phyloP scores from a whole-genome alignment of 1,140 invertebrate genomes.

The Bombus huntii region DNA sequence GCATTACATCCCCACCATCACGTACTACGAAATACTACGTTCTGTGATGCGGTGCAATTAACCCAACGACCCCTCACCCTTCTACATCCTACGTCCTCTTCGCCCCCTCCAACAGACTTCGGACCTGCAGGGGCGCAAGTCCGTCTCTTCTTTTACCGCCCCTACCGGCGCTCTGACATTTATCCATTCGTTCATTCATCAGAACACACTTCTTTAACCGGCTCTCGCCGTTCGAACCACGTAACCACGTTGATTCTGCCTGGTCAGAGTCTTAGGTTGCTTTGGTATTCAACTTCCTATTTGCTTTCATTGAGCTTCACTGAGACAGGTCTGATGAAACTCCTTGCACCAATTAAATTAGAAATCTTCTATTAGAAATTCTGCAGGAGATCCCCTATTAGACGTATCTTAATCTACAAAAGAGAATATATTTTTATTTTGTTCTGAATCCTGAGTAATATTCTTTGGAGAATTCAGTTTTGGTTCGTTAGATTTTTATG shows the following conservation, averaged over 20 bases:
- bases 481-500: too few species aligned
- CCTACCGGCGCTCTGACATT: slow-evolving; percentile 46
- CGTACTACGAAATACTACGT: slow-evolving; percentile 73
- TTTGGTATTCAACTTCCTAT: not conserved
- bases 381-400: too few species aligned
- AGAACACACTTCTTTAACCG: slow-evolving; percentile 61
- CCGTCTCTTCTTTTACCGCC: slow-evolving; percentile 66
- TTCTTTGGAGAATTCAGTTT: too few species aligned
- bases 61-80: slow-evolving; percentile 42
- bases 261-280: not conserved
- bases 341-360: too few species aligned
- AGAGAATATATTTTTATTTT: too few species aligned
- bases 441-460: too few species aligned
- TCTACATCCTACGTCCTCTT: slow-evolving; percentile 19
- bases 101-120: slow-evolving; percentile 51
- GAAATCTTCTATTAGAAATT: too few species aligned
- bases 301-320: not conserved
- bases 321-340: not conserved
- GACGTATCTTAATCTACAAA: too few species aligned
- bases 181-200: slow-evolving; percentile 70
- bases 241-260: slow-evolving; percentile 3
- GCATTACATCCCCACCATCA: slow-evolving; percentile 58
- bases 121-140: slow-evolving; percentile 63
- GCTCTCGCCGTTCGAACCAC: slow-evolving; percentile 21
- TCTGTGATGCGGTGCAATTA: slow-evolving; percentile 69